These are phyloP conservation scores for Papilio helenus DNA, from an alignment of 1,140 invertebrate species.

Conservation along the genomic window DNA sequence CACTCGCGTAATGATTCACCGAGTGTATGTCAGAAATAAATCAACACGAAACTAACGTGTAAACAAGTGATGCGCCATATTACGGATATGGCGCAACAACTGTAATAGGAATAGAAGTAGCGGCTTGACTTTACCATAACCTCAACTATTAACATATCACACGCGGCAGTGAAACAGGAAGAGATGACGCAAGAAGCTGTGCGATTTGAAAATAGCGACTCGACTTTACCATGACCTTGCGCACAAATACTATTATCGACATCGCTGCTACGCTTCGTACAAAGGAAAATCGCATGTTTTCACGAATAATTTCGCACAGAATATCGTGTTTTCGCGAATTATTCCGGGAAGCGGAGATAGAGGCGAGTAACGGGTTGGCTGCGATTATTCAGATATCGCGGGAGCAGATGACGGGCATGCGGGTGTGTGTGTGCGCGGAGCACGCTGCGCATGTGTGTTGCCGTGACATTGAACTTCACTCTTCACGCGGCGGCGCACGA, in stretches of 20 bases:
- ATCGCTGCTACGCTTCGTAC: slow-evolving; percentile 53
- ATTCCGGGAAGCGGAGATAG: slow-evolving; percentile 79
- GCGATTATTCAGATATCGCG: slow-evolving; percentile 72
- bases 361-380: slow-evolving; percentile 78
- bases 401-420: slow-evolving; percentile 49
- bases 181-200: slow-evolving; percentile 10
- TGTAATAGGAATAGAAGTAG: slow-evolving; percentile 2
- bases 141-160: background rate
- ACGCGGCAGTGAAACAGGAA: slow-evolving; percentile 3
- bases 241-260: slow-evolving; percentile 67
- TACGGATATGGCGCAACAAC: slow-evolving; percentile 26
- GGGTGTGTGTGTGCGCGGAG: slow-evolving; percentile 38
- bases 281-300: slow-evolving; percentile 72
- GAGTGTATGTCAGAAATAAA: slow-evolving; percentile 15
- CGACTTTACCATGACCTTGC: slow-evolving; percentile 77
- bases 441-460: slow-evolving; percentile 53
- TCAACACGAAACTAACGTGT: slow-evolving; percentile 18
- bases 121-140: slow-evolving; percentile 5
- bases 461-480: slow-evolving; percentile 82
- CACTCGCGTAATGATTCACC: slow-evolving; percentile 29
- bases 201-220: slow-evolving; percentile 59
- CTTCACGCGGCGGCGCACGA: slow-evolving; percentile 76
- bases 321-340: slow-evolving; percentile 77
- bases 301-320: slow-evolving; percentile 73
- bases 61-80: slow-evolving; percentile 18